These are phyloP conservation scores for Calidris pygmaea DNA, from an alignment of 2,113 vertebrate genomes.

Conservation along the genomic window DNA sequence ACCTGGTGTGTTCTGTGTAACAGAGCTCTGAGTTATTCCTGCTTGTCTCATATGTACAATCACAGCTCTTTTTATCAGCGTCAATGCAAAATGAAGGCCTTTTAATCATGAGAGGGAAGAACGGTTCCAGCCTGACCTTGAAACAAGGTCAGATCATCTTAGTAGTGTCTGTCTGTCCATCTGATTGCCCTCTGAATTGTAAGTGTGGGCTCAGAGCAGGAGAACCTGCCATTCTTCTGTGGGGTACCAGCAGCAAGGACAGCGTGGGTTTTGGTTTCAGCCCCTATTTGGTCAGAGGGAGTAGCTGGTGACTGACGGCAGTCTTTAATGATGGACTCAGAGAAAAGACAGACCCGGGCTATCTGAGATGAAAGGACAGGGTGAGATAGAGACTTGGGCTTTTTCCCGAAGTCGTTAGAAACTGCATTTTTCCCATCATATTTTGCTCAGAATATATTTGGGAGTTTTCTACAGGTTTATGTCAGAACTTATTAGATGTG, in stretches of 20 bases:
- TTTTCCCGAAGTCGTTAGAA: neutral
- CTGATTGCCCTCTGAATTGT: neutral
- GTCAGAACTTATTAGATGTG: neutral
- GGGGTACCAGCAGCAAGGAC: neutral
- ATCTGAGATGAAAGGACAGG: neutral
- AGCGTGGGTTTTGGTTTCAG: neutral
- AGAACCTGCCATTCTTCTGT: neutral
- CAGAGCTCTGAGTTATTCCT: neutral
- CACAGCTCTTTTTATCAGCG: neutral
- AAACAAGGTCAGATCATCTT: neutral
- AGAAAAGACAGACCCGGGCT: neutral
- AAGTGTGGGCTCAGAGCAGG: rapidly evolving
- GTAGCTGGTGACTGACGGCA: neutral
- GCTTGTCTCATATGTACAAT: neutral
- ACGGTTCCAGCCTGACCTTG: neutral
- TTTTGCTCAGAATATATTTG: neutral
- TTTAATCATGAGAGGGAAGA: neutral
- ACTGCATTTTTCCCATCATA: neutral
- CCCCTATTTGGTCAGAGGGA: rapidly evolving
- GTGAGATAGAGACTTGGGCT: neutral
- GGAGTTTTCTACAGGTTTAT: neutral
- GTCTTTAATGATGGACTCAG: neutral
- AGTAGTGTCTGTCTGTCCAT: neutral
- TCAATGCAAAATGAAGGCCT: neutral
- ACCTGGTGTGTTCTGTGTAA: neutral